phyloP scores from a whole-genome alignment of 2,888 invertebrate genomes.

The Drosophila pseudotalamancana region DNA sequence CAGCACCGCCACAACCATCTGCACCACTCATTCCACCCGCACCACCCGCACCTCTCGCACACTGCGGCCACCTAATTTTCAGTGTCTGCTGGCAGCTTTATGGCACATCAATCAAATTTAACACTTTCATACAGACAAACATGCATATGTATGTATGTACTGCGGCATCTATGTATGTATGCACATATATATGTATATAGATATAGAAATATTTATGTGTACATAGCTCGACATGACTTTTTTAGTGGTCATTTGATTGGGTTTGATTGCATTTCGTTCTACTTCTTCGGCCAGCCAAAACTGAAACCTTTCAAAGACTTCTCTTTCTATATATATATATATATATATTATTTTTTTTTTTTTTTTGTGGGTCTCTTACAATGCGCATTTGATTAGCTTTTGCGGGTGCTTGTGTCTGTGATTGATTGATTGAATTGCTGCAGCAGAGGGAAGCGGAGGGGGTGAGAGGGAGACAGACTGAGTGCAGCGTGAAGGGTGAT shows the following conservation, averaged over 20 bases:
- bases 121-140: conserved; percentile 40
- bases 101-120: conserved; percentile 71
- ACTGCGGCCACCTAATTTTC: conserved; percentile 64
- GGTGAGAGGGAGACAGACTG: not conserved
- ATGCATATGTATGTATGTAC: no score
- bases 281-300: not conserved
- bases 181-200: not conserved
- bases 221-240: conserved; percentile 14
- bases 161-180: not conserved
- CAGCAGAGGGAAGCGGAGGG: conserved; percentile 5
- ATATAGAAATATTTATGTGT: no score
- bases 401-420: conserved; percentile 19
- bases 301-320: conserved; percentile 1
- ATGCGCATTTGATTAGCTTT: conserved; percentile 36
- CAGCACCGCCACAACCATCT: not conserved
- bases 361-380: conserved; percentile 2
- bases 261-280: conserved; percentile 5
- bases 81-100: conserved; percentile 60
- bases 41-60: conserved; percentile 14
- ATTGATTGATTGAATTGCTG: conserved; percentile 35
- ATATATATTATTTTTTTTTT: not conserved
- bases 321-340: no score
- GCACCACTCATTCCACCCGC: not conserved
- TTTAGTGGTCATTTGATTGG: conserved; percentile 28
- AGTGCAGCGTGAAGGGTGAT: not conserved